These are phyloP conservation scores for Drosophila sordidapex DNA, from an alignment of 2,888 invertebrate genomes.

Conservation along the genomic window DNA sequence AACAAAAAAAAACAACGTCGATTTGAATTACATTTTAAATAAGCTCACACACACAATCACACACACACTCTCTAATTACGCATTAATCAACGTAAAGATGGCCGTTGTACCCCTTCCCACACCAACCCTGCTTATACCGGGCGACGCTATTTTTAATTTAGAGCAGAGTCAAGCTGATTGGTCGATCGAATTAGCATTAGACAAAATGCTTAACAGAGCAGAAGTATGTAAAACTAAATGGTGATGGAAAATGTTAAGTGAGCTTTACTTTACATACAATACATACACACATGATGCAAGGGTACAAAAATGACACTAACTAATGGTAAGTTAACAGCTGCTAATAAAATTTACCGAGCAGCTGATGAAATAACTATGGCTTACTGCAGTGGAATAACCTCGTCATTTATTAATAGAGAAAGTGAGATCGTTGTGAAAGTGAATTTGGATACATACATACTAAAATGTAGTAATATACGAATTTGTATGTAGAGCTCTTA, in stretches of 20 bases:
- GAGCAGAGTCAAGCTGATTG: background rate
- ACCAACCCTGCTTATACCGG: background rate
- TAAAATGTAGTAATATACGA: background rate
- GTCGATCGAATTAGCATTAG: background rate
- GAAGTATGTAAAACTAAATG: background rate
- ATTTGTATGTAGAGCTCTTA: background rate
- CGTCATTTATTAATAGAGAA: background rate
- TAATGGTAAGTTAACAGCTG: background rate
- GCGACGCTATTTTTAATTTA: background rate
- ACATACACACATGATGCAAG: background rate
- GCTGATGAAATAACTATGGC: background rate
- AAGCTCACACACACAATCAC: background rate
- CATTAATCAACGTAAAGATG: background rate
- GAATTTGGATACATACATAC: background rate
- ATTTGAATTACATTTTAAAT: background rate
- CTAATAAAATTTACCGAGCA: background rate
- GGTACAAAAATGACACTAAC: background rate
- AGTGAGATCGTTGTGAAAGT: background rate
- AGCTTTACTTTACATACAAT: background rate
- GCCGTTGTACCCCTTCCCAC: background rate
- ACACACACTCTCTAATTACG: background rate
- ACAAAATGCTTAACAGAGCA: background rate
- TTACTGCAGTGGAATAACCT: background rate
- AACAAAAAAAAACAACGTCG: background rate
- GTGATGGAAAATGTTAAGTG: background rate